Evolutionary conservation across 2,888 invertebrate species (phyloP).

Genomic region (Torymus auratus): DNA sequence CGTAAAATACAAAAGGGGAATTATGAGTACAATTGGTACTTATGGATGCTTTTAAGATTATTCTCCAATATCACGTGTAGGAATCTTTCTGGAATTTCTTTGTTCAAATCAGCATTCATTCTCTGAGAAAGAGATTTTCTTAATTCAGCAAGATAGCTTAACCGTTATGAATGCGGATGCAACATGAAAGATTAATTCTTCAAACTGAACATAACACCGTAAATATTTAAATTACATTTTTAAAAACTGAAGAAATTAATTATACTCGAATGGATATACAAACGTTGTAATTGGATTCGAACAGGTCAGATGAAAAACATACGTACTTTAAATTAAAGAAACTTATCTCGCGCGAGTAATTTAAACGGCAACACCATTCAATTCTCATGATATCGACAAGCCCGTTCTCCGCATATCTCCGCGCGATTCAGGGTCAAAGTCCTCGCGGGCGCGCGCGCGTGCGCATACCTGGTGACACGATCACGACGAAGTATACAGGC

Average conservation of each 20-base stretch:
- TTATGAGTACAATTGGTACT: slow-evolving; percentile 5
- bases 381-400: no score
- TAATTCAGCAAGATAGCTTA: background rate
- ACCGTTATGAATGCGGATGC: background rate
- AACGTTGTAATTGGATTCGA: no score
- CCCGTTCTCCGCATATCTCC: no score
- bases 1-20: background rate
- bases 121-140: slow-evolving; percentile 5
- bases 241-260: no score
- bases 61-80: background rate
- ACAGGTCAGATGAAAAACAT: no score
- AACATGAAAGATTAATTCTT: no score
- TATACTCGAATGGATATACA: no score
- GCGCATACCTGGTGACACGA: slow-evolving; percentile 26
- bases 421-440: slow-evolving; percentile 10
- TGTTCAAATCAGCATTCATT: background rate
- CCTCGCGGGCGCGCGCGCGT: background rate
- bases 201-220: no score
- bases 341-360: no score
- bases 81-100: slow-evolving; percentile 3
- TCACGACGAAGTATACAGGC: slow-evolving; percentile 11
- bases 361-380: no score
- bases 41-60: background rate
- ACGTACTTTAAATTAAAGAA: no score
- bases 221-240: no score